Evolutionary conservation across 2,888 invertebrate species (phyloP), one percentile per base, ranked within the genome.

Genomic region (Agrotis ipsilon): DNA sequence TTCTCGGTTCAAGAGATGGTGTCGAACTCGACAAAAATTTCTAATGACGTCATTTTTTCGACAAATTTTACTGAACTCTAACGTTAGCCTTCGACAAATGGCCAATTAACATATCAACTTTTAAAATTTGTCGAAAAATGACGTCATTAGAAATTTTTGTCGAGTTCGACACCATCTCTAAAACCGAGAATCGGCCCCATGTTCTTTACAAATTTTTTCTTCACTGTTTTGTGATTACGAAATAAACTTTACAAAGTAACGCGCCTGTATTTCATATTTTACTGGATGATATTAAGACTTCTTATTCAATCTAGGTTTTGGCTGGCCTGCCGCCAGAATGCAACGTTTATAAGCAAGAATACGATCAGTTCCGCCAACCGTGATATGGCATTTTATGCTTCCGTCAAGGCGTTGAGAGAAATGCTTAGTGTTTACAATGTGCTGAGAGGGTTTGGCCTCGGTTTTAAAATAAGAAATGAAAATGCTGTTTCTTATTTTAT

Each of bases 331-430:
- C 61, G 82, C 82, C 78, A 78, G 66, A 19, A 46, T 64, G 39
- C 45, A 64, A 57, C 62, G 58, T 76, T 77, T 78, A 78, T 80
- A 78, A 80, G 76, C 70, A 80, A 76, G 76, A 69, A 80, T 59
- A 63, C 51, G 65, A 81, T 77, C 71, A 71, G 71, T 78, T 81
- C 62, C 71, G 59, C 71, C 58, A 63, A 66, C 81, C 55, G 45
- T 63, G 78, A 78, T 81, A 81, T 81, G 78, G 65, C 71, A 77
- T 78, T 78, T 55, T 71, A 81, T 66, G 71, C 62, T 77, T 77
- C 71, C 78, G 81, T 65, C 65, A 62, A 21, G 14, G 27, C 52
- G 70, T 55, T 71, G 54, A 66, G 62, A 81, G 71, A 65, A 81
- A 81, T 80, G 32, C 48, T 65, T 79, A 52, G 66, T 79, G 52